Evolutionary conservation across 2,113 vertebrate species (phyloP).

Genomic region (Chrysemys picta): DNA sequence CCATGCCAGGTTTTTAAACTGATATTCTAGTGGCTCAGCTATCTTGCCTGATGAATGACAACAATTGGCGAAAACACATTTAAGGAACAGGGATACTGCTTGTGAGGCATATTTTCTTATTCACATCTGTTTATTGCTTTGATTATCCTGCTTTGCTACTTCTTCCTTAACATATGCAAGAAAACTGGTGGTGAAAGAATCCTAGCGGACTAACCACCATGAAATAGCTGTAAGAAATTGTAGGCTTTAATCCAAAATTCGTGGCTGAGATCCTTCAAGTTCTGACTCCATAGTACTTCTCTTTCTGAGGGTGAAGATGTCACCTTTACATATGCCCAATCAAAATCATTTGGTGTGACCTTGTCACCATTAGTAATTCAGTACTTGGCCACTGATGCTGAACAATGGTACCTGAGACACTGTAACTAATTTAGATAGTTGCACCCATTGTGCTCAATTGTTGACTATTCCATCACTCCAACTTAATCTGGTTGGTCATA

Average conservation of each 20-base stretch:
- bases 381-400: fast-evolving
- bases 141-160: neutral
- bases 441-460: neutral
- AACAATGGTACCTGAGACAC: neutral
- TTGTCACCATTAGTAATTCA: neutral
- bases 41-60: neutral
- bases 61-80: neutral
- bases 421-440: neutral
- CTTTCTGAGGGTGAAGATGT: neutral
- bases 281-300: neutral
- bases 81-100: neutral
- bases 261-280: neutral
- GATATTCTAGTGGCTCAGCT: neutral
- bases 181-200: neutral
- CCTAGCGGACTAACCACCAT: neutral
- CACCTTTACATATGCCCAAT: neutral
- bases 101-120: neutral
- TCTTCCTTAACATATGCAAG: neutral
- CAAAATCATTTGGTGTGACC: neutral
- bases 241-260: neutral
- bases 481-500: neutral
- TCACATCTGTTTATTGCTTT: neutral
- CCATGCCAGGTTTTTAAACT: neutral
- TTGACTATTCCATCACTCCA: neutral
- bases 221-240: neutral